Percentiles rank a stretch among this genome's conserved stretches.
Evolutionary conservation across 2,113 vertebrate genomes (phyloP).

Genomic region (Romanogobio albipinnatus): DNA sequence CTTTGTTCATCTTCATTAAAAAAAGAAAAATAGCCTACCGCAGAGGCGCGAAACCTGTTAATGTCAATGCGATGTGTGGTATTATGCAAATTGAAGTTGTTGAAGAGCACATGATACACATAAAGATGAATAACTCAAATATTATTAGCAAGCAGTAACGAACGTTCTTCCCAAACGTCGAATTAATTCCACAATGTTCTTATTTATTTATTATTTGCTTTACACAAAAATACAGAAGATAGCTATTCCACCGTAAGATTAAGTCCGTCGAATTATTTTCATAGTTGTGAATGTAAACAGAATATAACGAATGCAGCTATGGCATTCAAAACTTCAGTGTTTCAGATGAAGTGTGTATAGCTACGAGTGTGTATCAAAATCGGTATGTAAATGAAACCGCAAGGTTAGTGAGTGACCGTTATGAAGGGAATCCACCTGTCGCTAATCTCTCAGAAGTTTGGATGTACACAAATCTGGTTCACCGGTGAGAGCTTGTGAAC

Average conservation of each 20-base stretch:
- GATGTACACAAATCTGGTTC: not conserved
- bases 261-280: not conserved
- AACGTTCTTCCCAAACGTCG: not conserved
- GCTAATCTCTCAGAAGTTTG: not conserved
- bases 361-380: not conserved
- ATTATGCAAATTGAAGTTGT: not conserved
- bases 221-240: not conserved
- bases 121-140: not conserved
- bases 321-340: not conserved
- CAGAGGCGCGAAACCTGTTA: not conserved
- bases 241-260: not conserved
- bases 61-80: not conserved
- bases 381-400: not conserved
- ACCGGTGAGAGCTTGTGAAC: slow-evolving; percentile 34
- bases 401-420: not conserved
- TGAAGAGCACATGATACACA: not conserved
- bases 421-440: slow-evolving; percentile 33
- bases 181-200: not conserved
- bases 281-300: not conserved
- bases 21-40: not conserved
- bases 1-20: not conserved
- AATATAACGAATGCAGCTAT: not conserved
- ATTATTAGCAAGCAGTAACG: not conserved
- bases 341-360: not conserved
- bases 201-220: not conserved